phyloP scores from a whole-genome alignment of 2,113 vertebrate genomes.

The Nestor notabilis region DNA sequence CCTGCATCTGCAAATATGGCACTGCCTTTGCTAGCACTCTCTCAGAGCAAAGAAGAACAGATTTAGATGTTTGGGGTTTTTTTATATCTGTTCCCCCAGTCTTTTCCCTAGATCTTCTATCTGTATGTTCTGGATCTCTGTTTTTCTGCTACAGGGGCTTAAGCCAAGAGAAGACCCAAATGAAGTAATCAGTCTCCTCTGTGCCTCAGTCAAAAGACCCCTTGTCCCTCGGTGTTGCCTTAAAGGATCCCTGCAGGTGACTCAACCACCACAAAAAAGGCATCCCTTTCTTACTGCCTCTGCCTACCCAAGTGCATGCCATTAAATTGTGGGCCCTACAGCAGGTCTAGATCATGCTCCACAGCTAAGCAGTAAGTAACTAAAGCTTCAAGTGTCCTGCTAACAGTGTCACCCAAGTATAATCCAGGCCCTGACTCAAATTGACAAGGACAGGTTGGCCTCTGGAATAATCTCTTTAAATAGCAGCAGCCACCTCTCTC shows the following conservation, averaged over 20 bases:
- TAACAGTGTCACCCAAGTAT: conserved; percentile 47
- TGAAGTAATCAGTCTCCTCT: background rate
- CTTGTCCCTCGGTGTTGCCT: background rate
- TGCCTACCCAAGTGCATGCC: background rate
- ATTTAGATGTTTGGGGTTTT: background rate
- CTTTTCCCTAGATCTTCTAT: background rate
- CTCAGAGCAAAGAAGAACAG: background rate
- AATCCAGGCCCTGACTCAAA: conserved; percentile 70
- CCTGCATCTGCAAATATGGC: background rate
- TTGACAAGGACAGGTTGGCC: conserved; percentile 71
- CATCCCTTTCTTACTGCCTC: background rate
- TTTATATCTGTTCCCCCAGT: background rate
- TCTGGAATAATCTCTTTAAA: conserved; percentile 75
- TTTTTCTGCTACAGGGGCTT: background rate
- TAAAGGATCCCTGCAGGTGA: background rate
- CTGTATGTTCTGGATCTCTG: background rate
- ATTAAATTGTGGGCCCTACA: rapidly evolving
- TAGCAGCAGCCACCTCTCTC: conserved; percentile 46
- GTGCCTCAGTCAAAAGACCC: rapidly evolving
- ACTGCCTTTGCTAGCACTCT: background rate
- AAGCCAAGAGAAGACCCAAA: background rate
- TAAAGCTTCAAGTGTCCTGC: conserved; percentile 50
- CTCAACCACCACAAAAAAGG: background rate
- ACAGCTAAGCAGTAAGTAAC: conserved; percentile 44
- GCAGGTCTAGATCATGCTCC: background rate